These are phyloP conservation scores for Urocolius indicus DNA, from an alignment of 2,113 vertebrate genomes.

Conservation along the genomic window DNA sequence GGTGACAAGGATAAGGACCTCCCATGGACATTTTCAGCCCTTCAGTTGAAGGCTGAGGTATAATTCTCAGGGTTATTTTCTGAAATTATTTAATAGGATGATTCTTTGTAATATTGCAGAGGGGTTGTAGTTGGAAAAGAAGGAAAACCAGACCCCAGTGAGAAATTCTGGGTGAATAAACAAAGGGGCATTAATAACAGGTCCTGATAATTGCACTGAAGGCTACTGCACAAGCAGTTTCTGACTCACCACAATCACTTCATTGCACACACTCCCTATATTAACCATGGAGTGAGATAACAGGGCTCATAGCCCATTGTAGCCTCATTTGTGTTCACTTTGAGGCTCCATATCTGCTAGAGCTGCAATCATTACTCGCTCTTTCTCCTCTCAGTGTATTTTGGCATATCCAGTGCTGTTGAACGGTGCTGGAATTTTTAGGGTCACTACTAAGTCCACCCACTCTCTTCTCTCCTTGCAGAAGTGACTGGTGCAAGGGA, in stretches of 20 bases:
- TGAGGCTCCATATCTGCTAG: not conserved
- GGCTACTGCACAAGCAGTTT: not conserved
- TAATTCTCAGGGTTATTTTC: not conserved
- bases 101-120: not conserved
- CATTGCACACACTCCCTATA: not conserved
- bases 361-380: not conserved
- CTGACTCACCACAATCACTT: not conserved
- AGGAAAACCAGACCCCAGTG: not conserved
- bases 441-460: not conserved
- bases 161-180: not conserved
- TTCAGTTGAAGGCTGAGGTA: not conserved
- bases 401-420: not conserved
- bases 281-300: rapidly evolving
- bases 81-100: not conserved
- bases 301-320: not conserved
- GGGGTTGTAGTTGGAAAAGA: not conserved
- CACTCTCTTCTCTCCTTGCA: not conserved
- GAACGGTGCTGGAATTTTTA: not conserved
- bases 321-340: not conserved
- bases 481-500: not conserved
- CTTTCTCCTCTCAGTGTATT: not conserved
- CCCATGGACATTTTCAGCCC: not conserved
- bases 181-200: not conserved
- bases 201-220: not conserved
- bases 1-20: not conserved